Conservation (phyloP, 2,888 invertebrate species). For the Cheilosia scutellata region DNA sequence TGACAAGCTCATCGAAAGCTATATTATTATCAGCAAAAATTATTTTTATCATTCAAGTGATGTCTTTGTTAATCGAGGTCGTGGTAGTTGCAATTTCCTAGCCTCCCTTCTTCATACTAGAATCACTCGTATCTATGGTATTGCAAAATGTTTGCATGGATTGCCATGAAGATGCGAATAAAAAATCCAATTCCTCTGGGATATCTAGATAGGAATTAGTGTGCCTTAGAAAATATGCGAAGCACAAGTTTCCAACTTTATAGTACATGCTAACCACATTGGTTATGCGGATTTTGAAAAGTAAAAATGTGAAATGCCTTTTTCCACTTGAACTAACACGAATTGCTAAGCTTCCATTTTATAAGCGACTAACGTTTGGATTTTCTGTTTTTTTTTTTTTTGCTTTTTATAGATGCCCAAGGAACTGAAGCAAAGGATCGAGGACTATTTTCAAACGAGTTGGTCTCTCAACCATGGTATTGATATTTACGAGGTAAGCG, state of each 20-base stretch:
- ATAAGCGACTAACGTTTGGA: not conserved
- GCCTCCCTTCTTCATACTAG: conserved; percentile 34
- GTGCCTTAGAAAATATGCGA: not conserved
- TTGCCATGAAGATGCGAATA: conserved; percentile 15
- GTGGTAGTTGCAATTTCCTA: conserved; percentile 2
- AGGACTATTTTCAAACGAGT: conserved; percentile 98
- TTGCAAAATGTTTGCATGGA: conserved; percentile 38
- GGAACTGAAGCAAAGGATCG: conserved; percentile 97
- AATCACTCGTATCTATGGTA: conserved; percentile 18
- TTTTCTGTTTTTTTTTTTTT: conserved; percentile 30
- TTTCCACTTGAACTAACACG: conserved; percentile 58
- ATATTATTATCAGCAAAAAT: conserved; percentile 45
- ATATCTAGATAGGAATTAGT: not conserved
- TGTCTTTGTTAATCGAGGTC: conserved; percentile 41
- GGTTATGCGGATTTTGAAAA: conserved; percentile 12
- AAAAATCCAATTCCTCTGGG: not conserved
- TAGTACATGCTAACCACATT: not conserved
- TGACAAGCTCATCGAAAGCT: conserved; percentile 35
- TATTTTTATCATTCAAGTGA: conserved; percentile 58
- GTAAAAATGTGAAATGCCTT: conserved; percentile 33
- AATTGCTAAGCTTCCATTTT: conserved; percentile 45
- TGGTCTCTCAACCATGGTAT: conserved; percentile 99
- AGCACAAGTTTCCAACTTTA: not conserved
- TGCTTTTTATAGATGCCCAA: conserved; percentile 89
- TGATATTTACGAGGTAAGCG: conserved; percentile 95